phyloP scores from a whole-genome alignment of 2,888 invertebrate species.

The Anoplius nigerrimus region DNA sequence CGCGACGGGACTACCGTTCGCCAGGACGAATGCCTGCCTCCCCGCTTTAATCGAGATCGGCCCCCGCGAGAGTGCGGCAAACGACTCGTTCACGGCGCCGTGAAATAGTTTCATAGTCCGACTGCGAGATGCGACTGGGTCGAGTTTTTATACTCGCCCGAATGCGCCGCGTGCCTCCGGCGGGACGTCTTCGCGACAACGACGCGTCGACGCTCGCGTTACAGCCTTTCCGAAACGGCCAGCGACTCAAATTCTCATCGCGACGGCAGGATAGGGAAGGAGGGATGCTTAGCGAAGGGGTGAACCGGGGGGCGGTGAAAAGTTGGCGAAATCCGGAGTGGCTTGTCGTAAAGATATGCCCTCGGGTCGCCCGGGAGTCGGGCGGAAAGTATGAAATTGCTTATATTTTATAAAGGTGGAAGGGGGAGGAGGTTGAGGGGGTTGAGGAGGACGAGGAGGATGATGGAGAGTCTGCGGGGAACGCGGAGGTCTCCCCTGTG shows the following conservation, averaged over 20 bases:
- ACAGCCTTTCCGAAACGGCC: no score
- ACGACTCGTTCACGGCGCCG: no score
- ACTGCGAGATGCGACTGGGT: no score
- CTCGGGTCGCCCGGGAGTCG: conserved; percentile 38
- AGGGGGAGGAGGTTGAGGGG: conserved; percentile 16
- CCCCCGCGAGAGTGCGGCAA: no score
- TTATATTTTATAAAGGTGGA: conserved; percentile 59
- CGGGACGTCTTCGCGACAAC: no score
- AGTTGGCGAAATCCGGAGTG: conserved; percentile 55
- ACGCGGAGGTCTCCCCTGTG: conserved; percentile 9
- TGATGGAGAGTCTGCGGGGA: conserved; percentile 9
- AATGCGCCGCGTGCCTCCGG: no score
- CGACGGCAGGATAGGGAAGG: conserved; percentile 18
- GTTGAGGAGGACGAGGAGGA: conserved; percentile 16
- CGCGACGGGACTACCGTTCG: no score
- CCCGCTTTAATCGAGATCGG: no score
- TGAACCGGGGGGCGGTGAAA: conserved; percentile 34
- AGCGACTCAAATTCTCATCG: neutral
- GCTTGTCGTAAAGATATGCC: conserved; percentile 54
- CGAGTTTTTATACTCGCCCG: no score
- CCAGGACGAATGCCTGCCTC: no score
- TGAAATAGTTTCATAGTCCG: no score
- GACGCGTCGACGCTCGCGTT: no score
- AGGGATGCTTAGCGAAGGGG: conserved; percentile 23
- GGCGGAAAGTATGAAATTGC: conserved; percentile 60